phyloP scores from a whole-genome alignment of 1,140 invertebrate species.

The Globodera rostochiensis region DNA sequence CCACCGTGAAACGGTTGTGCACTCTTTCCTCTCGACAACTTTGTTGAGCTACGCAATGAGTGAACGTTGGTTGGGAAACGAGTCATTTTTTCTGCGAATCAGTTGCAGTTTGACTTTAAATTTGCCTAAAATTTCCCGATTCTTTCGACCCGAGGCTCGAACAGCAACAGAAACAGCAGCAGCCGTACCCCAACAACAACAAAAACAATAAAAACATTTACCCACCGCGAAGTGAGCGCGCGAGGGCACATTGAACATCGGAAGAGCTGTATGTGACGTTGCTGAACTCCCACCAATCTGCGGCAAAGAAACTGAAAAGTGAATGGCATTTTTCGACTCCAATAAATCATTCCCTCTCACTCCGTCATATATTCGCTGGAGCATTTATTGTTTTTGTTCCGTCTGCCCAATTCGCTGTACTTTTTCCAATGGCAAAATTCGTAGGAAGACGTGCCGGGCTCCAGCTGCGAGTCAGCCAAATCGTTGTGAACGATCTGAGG shows the following conservation, averaged over 20 bases:
- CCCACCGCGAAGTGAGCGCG: conserved; percentile 15
- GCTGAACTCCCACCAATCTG: conserved; percentile 9
- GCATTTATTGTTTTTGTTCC: conserved; percentile 4
- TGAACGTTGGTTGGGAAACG: too few relatives aligned
- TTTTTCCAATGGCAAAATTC: conserved; percentile 37
- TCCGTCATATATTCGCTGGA: conserved; percentile 27
- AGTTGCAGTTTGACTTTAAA: too few relatives aligned
- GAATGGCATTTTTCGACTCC: neutral
- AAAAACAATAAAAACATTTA: neutral
- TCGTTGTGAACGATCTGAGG: conserved; percentile 30
- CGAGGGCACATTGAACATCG: conserved; percentile 27
- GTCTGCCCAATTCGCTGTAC: conserved; percentile 33
- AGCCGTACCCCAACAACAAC: too few relatives aligned
- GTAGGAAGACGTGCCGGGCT: conserved; percentile 18
- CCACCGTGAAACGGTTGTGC: conserved; percentile 24
- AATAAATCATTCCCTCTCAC: neutral
- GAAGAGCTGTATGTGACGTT: conserved; percentile 22
- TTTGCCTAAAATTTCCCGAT: too few relatives aligned
- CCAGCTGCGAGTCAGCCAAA: conserved; percentile 30
- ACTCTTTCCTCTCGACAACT: conserved; percentile 13
- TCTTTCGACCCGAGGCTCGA: too few relatives aligned
- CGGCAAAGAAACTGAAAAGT: conserved; percentile 18
- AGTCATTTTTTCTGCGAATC: too few relatives aligned
- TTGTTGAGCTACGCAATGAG: conserved; percentile 2
- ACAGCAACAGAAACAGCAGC: too few relatives aligned